Evolutionary conservation across 2,113 vertebrate species (phyloP).

Genomic region (Misgurnus anguillicaudatus): DNA sequence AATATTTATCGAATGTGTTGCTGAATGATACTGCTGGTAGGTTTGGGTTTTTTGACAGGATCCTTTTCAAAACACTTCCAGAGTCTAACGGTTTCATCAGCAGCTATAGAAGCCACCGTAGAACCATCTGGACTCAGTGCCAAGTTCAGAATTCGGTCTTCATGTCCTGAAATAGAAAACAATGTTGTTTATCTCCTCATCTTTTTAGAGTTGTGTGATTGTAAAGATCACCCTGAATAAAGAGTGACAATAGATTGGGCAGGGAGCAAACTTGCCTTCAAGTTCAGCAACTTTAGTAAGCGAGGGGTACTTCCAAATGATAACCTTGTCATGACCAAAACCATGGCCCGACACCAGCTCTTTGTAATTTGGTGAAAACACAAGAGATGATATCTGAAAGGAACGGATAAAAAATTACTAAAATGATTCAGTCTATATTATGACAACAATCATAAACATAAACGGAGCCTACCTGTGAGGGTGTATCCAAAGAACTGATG

Average conservation of each 20-base stretch:
- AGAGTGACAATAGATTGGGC: too few species aligned
- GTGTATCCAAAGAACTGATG: constrained; percentile 83
- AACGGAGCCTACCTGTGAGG: constrained; percentile 83
- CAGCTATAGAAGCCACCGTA: constrained; percentile 84
- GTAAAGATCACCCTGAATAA: not conserved
- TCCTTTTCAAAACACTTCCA: constrained; percentile 95
- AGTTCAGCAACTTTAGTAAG: constrained; percentile 88
- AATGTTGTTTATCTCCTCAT: not conserved
- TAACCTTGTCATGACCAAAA: constrained; percentile 88
- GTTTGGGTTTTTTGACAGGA: constrained; percentile 80
- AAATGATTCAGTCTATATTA: not conserved
- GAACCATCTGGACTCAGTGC: constrained; percentile 86
- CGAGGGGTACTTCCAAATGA: constrained; percentile 94
- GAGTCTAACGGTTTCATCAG: constrained; percentile 88
- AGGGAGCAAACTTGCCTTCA: constrained; percentile 77
- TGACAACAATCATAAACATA: not conserved
- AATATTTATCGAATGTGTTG: constrained; percentile 85
- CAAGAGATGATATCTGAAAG: constrained; percentile 86
- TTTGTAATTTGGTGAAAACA: constrained; percentile 94
- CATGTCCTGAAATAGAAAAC: constrained; percentile 78
- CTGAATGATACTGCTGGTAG: constrained; percentile 82
- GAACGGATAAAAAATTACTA: not conserved
- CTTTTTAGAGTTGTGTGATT: not conserved
- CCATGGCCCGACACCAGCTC: constrained; percentile 94
- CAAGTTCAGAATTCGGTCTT: constrained; percentile 85